phyloP scores from a whole-genome alignment of 2,113 vertebrate species.

The Sceloporus tristichus region DNA sequence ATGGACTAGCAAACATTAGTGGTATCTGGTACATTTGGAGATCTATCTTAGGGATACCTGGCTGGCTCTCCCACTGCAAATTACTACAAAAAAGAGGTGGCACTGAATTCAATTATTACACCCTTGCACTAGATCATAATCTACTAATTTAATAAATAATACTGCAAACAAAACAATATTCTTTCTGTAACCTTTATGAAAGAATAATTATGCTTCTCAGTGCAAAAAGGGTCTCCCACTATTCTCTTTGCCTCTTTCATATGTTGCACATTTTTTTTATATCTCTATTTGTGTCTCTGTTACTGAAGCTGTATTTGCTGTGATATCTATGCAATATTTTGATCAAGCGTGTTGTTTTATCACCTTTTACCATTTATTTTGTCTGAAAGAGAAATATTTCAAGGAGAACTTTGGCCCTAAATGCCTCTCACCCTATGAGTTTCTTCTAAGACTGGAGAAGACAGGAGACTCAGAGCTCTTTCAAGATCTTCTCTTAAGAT shows the following conservation, averaged over 20 bases:
- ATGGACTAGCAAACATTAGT: not conserved
- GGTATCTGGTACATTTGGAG: not conserved
- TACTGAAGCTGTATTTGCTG: not conserved
- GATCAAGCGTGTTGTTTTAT: not conserved
- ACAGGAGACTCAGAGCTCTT: conserved; percentile 25
- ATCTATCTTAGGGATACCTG: not conserved
- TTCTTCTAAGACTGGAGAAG: conserved; percentile 22
- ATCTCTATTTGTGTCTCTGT: not conserved
- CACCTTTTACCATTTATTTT: not conserved
- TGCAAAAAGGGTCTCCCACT: not conserved
- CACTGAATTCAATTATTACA: too few species aligned
- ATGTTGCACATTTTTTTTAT: not conserved
- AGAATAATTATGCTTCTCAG: not conserved
- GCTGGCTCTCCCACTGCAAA: too few species aligned
- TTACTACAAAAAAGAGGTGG: too few species aligned
- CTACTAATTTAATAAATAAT: not conserved
- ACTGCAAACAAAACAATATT: not conserved
- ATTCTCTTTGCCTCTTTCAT: not conserved
- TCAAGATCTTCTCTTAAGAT: conserved; percentile 21
- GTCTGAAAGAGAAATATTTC: conserved; percentile 1
- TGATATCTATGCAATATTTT: not conserved
- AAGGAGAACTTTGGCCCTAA: not conserved
- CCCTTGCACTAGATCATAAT: not conserved
- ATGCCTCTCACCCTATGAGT: conserved; percentile 18
- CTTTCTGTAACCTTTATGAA: not conserved